Evolutionary conservation across 1,140 invertebrate species (phyloP).

Genomic region (Protaetia brevitarsis): DNA sequence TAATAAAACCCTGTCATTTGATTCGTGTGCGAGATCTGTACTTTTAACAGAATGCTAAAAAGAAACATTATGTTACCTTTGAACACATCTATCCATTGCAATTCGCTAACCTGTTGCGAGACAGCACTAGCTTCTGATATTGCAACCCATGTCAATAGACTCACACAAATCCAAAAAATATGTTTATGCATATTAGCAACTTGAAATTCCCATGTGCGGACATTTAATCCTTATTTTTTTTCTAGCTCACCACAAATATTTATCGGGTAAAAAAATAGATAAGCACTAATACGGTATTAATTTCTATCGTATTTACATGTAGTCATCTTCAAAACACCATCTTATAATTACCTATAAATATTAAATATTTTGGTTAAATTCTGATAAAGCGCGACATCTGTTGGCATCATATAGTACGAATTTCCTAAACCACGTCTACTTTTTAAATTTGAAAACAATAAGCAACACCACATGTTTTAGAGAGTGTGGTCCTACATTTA

Average conservation of each 20-base stretch:
- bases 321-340: no score
- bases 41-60: slow-evolving; percentile 19
- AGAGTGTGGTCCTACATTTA: no score
- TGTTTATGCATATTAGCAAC: neutral
- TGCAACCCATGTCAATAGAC: neutral
- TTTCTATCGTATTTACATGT: neutral
- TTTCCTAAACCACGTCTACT: no score
- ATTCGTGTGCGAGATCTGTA: slow-evolving; percentile 64
- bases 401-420: no score
- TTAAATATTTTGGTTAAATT: no score
- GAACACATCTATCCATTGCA: neutral
- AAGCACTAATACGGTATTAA: neutral
- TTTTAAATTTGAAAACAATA: no score
- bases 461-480: no score
- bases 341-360: no score
- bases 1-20: slow-evolving; percentile 70
- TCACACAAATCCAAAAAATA: slow-evolving; percentile 3
- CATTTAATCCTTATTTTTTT: slow-evolving; percentile 5
- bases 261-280: neutral
- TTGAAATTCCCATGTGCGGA: neutral
- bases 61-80: neutral
- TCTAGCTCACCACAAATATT: neutral
- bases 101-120: neutral
- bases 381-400: no score
- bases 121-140: neutral